Evolutionary conservation across 2,888 invertebrate species (phyloP), one percentile per base, ranked within the genome.

Genomic region (Luperina nickerlii): DNA sequence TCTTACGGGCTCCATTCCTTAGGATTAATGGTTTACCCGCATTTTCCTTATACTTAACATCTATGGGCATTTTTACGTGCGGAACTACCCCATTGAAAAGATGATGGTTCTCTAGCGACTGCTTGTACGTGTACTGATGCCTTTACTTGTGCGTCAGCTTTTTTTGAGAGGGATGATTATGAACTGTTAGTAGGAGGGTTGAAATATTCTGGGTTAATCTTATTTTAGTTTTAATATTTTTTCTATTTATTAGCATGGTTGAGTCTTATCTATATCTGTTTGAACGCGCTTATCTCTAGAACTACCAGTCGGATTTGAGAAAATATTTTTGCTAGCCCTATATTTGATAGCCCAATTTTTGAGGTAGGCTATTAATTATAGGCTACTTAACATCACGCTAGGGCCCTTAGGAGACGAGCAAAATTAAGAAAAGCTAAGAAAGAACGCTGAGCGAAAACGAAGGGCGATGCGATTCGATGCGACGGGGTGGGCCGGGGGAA

Each of bases 1-100:
- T 82, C 71, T 79, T 67, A 18, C 45, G 51, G 62, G 68, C 54
- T 48, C n/a, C 27, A 7, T 74, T 76, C 9, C 62, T 42, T 24
- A 48, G 67, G 42, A 80, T 85, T 78, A 87, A 87, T 87, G 78
- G 76, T 27, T 38, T 71, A 67, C 63, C 67, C 62, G 42, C 76
- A 27, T 83, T 87, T 87, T 87, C 87, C 85, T 83, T 73, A 66
- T 75, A 87, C 82, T 87, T 83, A 82, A 74, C 79, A 67, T 82
- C 24, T 82, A 82, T 82, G 74, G 74, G 74, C 63, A 76, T 82
- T 82, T 80, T 84, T 82, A 85, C 62, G 76, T 70, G 70, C 73
- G 78, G 70, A 82, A 84, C 82, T 79, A 69, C 78, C 74, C 76
- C 76, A 79, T 84, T 82, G 71, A 82, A 86, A 84, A 70, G 79